Evolutionary conservation across 2,888 invertebrate species (phyloP), one percentile per base, ranked within the genome.

Genomic region (Trichopria drosophilae): DNA sequence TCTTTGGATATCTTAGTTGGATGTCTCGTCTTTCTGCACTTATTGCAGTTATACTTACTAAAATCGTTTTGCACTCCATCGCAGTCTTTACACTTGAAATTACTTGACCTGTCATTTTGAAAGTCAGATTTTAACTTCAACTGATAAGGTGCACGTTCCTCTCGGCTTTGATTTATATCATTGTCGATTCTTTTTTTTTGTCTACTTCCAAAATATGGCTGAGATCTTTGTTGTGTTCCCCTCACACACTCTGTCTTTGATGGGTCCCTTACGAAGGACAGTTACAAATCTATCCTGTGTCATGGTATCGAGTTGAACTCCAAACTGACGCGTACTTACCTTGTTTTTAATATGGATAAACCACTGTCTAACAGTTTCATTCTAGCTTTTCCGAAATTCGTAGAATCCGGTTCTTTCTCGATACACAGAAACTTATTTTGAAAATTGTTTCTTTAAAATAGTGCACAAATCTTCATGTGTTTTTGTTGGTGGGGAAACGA

Each of bases 281-380:
- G 61, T 60, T 1, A 59, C 54, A 40, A 63, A 65, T 43, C 57
- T 59, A 42, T 68, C 65, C 45, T 59, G 62, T 36, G 64, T 58
- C 57, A 47, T 56, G 51, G 61, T 49, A 3, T 60, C 53, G 12
- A 61, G 49, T 13, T 47, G 34, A 5, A 53, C 46, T 1, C 60
- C 60, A 31, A 61, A 64, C 32, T 56, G 55, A 13, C 61, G 60
- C 1, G 40, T 34, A 6, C 20, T 24, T 2, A 59, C 39, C 20
- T 58, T 41, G 58, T 53, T 63, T 62, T 69, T 65, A 57, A 70
- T 49, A 56, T 67, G 40, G 57, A 59, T 61, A 63, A 67, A 64
- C 61, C 60, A 61, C 1, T 57, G 35, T 7, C 52, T 44, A 0
- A 64, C 19, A 0, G 49, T 28, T 35, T 60, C 59, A 1, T 52